Percentiles rank a stretch among this genome's conserved stretches.
Evolutionary conservation across 1,140 invertebrate species (phyloP).

Genomic region (Octopus sinensis): DNA sequence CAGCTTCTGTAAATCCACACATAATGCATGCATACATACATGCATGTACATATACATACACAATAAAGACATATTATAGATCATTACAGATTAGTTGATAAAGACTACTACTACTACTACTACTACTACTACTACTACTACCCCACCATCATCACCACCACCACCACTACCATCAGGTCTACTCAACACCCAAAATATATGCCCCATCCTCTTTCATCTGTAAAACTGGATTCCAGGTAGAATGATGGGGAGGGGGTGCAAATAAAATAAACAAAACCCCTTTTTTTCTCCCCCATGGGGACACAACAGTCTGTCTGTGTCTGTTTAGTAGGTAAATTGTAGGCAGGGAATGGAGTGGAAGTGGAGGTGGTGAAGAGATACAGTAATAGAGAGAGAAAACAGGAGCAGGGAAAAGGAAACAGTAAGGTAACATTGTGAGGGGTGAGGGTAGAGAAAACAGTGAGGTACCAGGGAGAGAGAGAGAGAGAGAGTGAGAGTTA

Average conservation of each 20-base stretch:
- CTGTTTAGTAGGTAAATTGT: neutral
- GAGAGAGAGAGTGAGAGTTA: neutral
- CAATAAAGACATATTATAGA: too few relatives aligned
- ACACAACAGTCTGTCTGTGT: neutral
- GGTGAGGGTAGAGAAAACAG: neutral
- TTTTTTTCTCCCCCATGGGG: neutral
- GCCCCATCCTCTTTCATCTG: neutral
- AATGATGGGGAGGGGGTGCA: neutral
- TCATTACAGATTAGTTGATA: too few relatives aligned
- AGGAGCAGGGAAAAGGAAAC: neutral
- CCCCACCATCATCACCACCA: neutral
- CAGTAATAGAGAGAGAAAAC: neutral
- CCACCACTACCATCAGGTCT: neutral
- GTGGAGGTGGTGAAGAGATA: neutral
- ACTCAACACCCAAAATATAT: neutral
- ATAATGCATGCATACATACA: too few relatives aligned
- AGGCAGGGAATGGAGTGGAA: neutral
- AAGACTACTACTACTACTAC: too few relatives aligned
- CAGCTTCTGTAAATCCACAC: too few relatives aligned
- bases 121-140: neutral
- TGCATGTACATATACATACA: too few relatives aligned
- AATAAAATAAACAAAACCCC: neutral
- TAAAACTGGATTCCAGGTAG: neutral
- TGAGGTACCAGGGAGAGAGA: neutral
- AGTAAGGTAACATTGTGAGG: neutral